Evolutionary conservation across 2,888 invertebrate species (phyloP).

Genomic region (Lissonota sp.): DNA sequence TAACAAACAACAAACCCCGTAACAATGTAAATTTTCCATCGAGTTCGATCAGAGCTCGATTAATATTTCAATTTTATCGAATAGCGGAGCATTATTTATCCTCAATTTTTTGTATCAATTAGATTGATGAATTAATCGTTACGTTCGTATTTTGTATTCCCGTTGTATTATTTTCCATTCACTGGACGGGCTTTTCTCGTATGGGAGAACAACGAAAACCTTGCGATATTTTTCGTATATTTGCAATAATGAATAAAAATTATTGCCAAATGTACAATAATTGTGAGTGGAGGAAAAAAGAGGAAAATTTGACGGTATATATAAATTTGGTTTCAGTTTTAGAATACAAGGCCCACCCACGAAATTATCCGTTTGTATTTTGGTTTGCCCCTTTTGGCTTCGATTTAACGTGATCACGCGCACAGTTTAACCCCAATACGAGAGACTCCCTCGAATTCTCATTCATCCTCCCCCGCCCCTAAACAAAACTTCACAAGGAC

Average conservation of each 20-base stretch:
- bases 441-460: neutral
- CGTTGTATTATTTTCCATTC: no score
- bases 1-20: neutral
- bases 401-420: constrained; percentile 60
- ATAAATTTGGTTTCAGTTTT: no score
- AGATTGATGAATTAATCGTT: no score
- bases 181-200: no score
- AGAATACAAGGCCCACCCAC: neutral
- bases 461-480: constrained; percentile 3
- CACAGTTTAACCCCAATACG: constrained; percentile 61
- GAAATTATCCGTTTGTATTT: constrained; percentile 19
- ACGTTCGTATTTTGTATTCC: no score
- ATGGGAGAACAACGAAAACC: no score
- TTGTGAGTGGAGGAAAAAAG: no score
- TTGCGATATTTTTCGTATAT: no score
- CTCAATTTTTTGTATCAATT: no score
- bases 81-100: neutral
- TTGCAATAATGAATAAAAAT: no score
- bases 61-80: neutral
- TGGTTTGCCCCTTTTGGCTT: constrained; percentile 38
- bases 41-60: neutral
- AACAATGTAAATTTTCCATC: neutral
- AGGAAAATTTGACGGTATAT: no score
- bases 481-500: constrained; percentile 27
- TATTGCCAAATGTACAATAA: no score